Evolutionary conservation across 2,888 invertebrate genomes (phyloP).

Genomic region (Labia minor): DNA sequence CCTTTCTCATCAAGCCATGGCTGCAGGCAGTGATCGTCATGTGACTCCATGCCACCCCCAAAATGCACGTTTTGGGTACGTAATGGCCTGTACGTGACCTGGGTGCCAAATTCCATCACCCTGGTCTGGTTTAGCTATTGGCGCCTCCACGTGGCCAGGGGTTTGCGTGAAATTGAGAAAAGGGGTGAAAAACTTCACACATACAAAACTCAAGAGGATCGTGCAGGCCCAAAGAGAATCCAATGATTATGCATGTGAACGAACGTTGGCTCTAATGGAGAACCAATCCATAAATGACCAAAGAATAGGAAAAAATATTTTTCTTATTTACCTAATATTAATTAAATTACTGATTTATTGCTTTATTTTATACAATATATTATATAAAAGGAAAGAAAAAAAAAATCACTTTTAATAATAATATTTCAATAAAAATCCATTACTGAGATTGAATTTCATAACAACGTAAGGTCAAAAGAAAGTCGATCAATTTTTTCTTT

Average conservation of each 20-base stretch:
- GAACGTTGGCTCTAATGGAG: too few relatives aligned
- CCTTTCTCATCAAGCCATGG: neutral
- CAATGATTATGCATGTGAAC: neutral
- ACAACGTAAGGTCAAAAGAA: too few relatives aligned
- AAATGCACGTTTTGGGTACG: constrained; percentile 8
- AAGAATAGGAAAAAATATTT: too few relatives aligned
- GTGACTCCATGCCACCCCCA: neutral
- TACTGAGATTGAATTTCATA: too few relatives aligned
- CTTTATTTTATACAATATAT: too few relatives aligned
- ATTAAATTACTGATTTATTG: too few relatives aligned
- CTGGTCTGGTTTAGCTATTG: neutral
- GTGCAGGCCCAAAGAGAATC: neutral
- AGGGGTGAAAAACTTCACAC: constrained; percentile 1
- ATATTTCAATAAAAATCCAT: too few relatives aligned
- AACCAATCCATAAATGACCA: too few relatives aligned
- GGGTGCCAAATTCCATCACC: neutral
- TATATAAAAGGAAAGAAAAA: too few relatives aligned
- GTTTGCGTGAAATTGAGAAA: constrained; percentile 1
- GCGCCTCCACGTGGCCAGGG: neutral
- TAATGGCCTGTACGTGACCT: constrained; percentile 1
- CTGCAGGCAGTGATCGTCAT: constrained; percentile 1
- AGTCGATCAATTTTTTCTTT: too few relatives aligned
- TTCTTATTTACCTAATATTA: too few relatives aligned
- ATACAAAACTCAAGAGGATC: neutral
- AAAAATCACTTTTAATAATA: too few relatives aligned